Percentiles rank a stretch among this genome's conserved stretches.
These are phyloP conservation scores for Imbricaverruca yamaguchii DNA, from an alignment of 2,888 invertebrate species.

Conservation along the genomic window DNA sequence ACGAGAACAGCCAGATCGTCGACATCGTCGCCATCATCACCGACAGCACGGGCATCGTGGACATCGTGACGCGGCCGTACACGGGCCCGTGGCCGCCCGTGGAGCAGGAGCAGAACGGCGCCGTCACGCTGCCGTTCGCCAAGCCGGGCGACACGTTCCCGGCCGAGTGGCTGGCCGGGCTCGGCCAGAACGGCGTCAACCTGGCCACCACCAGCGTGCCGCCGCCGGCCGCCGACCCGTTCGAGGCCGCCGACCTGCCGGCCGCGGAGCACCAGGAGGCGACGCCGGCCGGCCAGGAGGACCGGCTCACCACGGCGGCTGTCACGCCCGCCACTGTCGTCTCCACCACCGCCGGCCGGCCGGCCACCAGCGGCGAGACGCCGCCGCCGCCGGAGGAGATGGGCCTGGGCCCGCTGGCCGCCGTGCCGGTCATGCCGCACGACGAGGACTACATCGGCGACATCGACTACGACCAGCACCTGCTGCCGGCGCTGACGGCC, in stretches of 20 bases:
- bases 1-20: conserved; percentile 26
- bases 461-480: conserved; percentile 30
- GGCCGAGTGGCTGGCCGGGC: background rate
- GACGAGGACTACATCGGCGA: conserved; percentile 32
- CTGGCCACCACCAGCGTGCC: background rate
- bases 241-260: conserved; percentile 14
- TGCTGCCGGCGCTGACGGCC: conserved; percentile 2
- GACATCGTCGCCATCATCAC: conserved; percentile 33
- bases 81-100: conserved; percentile 29
- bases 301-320: conserved; percentile 19
- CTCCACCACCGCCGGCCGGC: conserved; percentile 25
- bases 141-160: conserved; percentile 17
- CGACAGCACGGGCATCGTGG: conserved; percentile 32
- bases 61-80: conserved; percentile 32
- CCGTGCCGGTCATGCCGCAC: conserved; percentile 30
- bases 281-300: background rate
- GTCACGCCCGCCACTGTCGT: conserved; percentile 24
- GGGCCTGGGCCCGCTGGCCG: conserved; percentile 29
- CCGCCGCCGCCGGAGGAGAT: conserved; percentile 26
- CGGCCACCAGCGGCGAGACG: conserved; percentile 33
- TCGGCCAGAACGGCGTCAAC: background rate
- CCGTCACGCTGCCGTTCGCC: conserved; percentile 15
- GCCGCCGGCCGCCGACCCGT: background rate
- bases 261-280: background rate
- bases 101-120: background rate